Conservation (phyloP, 2,888 invertebrate genomes). For the Zaprionus bogoriensis region DNA sequence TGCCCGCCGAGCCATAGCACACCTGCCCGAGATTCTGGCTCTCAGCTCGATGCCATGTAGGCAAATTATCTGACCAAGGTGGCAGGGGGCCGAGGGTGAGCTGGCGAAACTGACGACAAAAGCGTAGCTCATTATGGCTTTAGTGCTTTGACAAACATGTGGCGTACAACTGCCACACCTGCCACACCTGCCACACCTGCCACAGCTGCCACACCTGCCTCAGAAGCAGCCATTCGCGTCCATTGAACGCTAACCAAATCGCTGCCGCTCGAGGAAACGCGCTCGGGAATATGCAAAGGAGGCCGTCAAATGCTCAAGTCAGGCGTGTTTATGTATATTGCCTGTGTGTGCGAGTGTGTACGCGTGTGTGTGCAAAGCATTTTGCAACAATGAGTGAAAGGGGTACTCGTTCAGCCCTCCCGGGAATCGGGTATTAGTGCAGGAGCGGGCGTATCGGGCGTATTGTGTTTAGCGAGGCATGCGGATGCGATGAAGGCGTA, state of each 20-base stretch:
- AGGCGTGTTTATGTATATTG: slow-evolving; percentile 13
- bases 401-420: slow-evolving; percentile 16
- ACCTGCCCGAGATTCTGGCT: neutral
- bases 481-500: slow-evolving; percentile 29
- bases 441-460: slow-evolving; percentile 16
- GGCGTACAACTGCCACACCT: slow-evolving; percentile 9
- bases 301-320: slow-evolving; percentile 32
- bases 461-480: slow-evolving; percentile 23
- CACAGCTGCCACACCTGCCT: neutral
- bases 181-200: neutral
- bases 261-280: slow-evolving; percentile 1
- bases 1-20: too few species aligned
- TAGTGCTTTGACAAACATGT: slow-evolving; percentile 37
- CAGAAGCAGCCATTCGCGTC: neutral
- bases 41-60: neutral
- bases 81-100: neutral
- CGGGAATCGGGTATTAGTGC: slow-evolving; percentile 30
- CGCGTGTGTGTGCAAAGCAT: slow-evolving; percentile 24
- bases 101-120: neutral
- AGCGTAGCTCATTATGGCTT: slow-evolving; percentile 35
- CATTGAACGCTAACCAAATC: slow-evolving; percentile 7
- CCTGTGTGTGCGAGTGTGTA: neutral
- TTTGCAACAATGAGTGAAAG: slow-evolving; percentile 47
- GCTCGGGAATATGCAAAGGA: slow-evolving; percentile 33
- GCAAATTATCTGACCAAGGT: neutral